Conservation (phyloP, 2,797 vertebrate species). For the Siniperca undulata region DNA sequence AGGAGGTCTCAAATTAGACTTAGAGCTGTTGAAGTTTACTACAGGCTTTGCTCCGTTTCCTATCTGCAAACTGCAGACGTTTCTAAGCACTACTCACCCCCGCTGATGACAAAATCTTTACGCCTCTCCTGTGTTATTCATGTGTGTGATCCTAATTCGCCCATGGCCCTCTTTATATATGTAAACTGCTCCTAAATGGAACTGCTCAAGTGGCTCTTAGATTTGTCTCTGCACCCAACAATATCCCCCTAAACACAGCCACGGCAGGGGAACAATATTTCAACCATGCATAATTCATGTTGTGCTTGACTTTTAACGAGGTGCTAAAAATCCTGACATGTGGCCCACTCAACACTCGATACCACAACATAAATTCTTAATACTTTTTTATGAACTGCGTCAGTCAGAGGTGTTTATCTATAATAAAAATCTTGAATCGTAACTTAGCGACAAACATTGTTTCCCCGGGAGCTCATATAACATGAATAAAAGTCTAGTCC, state of each 20-base stretch:
- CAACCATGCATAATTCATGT: slow-evolving; percentile 78
- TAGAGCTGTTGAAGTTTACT: slow-evolving; percentile 49
- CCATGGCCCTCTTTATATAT: slow-evolving; percentile 43
- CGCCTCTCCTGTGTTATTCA: slow-evolving; percentile 39
- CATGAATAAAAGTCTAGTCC: slow-evolving; percentile 45
- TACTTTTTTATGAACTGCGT: slow-evolving; percentile 75
- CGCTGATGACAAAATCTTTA: slow-evolving; percentile 43
- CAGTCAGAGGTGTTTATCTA: slow-evolving; percentile 74
- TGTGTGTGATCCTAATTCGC: slow-evolving; percentile 45
- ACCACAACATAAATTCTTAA: slow-evolving; percentile 75
- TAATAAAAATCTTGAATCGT: slow-evolving; percentile 72
- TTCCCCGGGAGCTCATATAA: slow-evolving; percentile 42
- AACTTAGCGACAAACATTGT: slow-evolving; percentile 51
- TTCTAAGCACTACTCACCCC: slow-evolving; percentile 20
- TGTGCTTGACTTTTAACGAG: slow-evolving; percentile 81
- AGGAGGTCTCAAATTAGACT: slow-evolving; percentile 55
- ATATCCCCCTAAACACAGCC: slow-evolving; percentile 52
- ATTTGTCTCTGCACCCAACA: slow-evolving; percentile 65
- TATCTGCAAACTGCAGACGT: slow-evolving; percentile 46
- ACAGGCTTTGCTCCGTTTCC: slow-evolving; percentile 38
- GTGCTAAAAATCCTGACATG: slow-evolving; percentile 81
- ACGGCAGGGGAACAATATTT: slow-evolving; percentile 73
- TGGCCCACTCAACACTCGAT: slow-evolving; percentile 69
- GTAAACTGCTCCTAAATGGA: slow-evolving; percentile 60
- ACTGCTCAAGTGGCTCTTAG: slow-evolving; percentile 53